Evolutionary conservation across 2,113 vertebrate genomes (phyloP).

Genomic region (Mobula hypostoma): DNA sequence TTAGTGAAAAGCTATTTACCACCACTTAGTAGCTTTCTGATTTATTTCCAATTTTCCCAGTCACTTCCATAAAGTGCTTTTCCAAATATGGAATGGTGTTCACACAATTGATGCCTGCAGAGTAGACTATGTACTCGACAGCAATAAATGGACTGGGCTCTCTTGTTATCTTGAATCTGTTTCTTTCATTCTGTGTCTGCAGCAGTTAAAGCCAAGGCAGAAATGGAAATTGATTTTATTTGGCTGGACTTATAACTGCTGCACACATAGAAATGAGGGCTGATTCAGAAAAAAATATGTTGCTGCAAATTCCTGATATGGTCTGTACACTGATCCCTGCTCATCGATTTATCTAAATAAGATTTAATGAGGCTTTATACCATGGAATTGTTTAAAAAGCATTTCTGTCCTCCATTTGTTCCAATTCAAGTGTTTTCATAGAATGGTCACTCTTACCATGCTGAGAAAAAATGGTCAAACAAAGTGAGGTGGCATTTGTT

Average conservation of each 20-base stretch:
- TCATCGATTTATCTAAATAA: slow-evolving; percentile 22
- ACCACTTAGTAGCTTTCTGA: background rate
- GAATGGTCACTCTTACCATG: background rate
- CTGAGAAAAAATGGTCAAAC: background rate
- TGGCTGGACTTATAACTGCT: slow-evolving; percentile 1
- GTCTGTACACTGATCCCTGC: slow-evolving; percentile 18
- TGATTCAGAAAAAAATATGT: background rate
- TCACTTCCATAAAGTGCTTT: background rate
- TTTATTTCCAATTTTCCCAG: background rate
- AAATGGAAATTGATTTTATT: slow-evolving; percentile 33
- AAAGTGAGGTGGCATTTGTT: background rate
- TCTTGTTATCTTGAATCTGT: background rate
- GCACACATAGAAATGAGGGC: slow-evolving; percentile 22
- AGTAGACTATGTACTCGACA: background rate
- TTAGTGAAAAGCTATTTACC: background rate
- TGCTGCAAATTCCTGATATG: background rate
- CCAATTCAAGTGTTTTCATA: background rate
- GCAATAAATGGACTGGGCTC: background rate
- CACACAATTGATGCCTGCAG: background rate
- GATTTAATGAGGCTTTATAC: slow-evolving; percentile 16
- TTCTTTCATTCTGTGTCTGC: background rate
- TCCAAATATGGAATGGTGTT: background rate
- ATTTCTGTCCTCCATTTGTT: background rate
- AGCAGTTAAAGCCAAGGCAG: slow-evolving; percentile 17
- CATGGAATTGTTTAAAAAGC: slow-evolving; percentile 13